Evolutionary conservation across 2,113 vertebrate species (phyloP).

Genomic region (Oryzias curvinotus): DNA sequence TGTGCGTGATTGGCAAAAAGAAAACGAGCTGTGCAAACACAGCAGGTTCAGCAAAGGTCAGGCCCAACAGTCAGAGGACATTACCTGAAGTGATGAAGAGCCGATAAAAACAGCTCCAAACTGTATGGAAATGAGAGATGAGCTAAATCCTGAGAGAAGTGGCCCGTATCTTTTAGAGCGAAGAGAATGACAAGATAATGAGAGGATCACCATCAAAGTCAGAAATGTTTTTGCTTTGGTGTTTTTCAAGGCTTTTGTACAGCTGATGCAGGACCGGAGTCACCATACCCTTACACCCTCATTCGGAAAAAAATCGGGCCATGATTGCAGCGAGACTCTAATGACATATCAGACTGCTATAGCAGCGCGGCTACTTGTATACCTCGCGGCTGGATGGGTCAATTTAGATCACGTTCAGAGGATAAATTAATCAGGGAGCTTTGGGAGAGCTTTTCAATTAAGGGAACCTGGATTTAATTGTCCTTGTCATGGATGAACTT

Average conservation of each 20-base stretch:
- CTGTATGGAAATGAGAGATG: background rate
- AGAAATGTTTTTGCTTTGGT: slow-evolving; percentile 41
- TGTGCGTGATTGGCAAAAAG: slow-evolving; percentile 3
- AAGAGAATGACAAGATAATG: slow-evolving; percentile 9
- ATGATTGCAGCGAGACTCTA: slow-evolving; percentile 86
- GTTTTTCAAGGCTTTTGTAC: slow-evolving; percentile 71
- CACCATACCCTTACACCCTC: slow-evolving; percentile 69
- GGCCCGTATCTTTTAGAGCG: slow-evolving; percentile 3
- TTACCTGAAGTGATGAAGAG: slow-evolving; percentile 1
- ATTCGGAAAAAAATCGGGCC: slow-evolving; percentile 84
- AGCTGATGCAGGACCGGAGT: slow-evolving; percentile 73
- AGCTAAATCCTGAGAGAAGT: background rate
- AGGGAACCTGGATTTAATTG: slow-evolving; percentile 66
- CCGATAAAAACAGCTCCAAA: background rate
- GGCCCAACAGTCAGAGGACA: slow-evolving; percentile 17
- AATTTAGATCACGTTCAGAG: slow-evolving; percentile 70
- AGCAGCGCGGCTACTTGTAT: slow-evolving; percentile 53
- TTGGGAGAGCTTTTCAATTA: slow-evolving; percentile 73
- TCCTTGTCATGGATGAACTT: slow-evolving; percentile 55
- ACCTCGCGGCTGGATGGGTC: slow-evolving; percentile 76
- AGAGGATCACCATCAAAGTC: slow-evolving; percentile 31
- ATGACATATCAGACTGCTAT: slow-evolving; percentile 76
- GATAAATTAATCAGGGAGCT: slow-evolving; percentile 73
- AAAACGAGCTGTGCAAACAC: slow-evolving; percentile 14
- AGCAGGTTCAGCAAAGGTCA: slow-evolving; percentile 3